Conservation (phyloP, 64 coral and sea anemone genomes). For the Porites australiensis region DNA sequence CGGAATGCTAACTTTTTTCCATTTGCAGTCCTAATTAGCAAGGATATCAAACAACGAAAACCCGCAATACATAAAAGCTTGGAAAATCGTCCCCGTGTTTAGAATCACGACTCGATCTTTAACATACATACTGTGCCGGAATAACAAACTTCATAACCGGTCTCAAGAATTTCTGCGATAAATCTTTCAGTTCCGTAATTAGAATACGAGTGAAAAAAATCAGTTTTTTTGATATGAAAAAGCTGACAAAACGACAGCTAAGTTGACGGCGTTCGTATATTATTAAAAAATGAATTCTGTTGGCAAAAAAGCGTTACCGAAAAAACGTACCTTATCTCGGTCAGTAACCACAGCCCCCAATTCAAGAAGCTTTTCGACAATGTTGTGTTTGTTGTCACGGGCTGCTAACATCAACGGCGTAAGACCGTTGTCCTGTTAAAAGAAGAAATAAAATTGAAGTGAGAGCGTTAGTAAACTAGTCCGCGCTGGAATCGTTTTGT, state of each 20-base stretch:
- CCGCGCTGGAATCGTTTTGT: not conserved
- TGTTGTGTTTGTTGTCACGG: constrained; percentile 89
- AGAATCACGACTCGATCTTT: not conserved
- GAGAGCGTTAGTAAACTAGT: not conserved
- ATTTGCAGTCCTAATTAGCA: not conserved
- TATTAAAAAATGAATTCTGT: constrained; percentile 19
- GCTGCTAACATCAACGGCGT: constrained; percentile 95
- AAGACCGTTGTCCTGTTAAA: constrained; percentile 89
- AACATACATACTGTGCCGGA: not conserved
- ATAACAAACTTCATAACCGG: not conserved
- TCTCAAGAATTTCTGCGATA: not conserved
- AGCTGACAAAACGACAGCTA: constrained; percentile 38
- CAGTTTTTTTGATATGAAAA: not conserved
- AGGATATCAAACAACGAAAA: not conserved
- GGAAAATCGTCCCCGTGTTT: not conserved
- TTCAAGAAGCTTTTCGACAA: constrained; percentile 91
- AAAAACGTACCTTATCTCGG: constrained; percentile 72
- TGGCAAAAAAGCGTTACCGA: not conserved
- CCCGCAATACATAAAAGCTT: not conserved
- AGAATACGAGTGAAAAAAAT: not conserved
- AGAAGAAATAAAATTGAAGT: not conserved
- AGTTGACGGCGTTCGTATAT: not conserved
- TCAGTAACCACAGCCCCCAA: constrained; percentile 82
- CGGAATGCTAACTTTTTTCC: not conserved
- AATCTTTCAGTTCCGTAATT: not conserved